Conservation (phyloP, 2,888 invertebrate genomes). For the Amphipoea oculea region DNA sequence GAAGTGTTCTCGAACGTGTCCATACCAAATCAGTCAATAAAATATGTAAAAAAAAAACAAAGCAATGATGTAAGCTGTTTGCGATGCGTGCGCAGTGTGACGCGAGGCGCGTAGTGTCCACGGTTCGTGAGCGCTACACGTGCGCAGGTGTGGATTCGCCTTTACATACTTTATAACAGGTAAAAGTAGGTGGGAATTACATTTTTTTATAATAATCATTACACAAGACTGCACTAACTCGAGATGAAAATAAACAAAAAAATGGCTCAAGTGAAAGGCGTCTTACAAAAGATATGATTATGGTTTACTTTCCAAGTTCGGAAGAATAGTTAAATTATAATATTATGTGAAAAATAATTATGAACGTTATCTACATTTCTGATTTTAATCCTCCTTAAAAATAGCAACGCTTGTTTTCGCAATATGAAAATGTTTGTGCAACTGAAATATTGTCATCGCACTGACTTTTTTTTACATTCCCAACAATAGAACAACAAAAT, state of each 20-base stretch:
- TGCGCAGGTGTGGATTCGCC: not conserved
- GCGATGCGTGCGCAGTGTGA: not conserved
- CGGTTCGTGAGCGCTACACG: not conserved
- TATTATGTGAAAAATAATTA: not conserved
- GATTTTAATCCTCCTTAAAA: not conserved
- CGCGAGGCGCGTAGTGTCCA: no score
- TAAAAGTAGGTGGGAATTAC: conserved; percentile 34
- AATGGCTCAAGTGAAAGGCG: conserved; percentile 44
- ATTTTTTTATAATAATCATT: conserved; percentile 24
- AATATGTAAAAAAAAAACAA: no score
- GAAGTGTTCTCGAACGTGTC: no score
- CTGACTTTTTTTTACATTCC: conserved; percentile 14
- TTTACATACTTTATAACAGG: not conserved
- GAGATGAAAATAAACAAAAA: conserved; percentile 16
- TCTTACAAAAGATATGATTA: not conserved
- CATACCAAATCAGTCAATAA: no score
- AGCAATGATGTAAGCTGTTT: not conserved
- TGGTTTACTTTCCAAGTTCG: conserved; percentile 30
- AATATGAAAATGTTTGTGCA: not conserved
- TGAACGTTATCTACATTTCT: not conserved
- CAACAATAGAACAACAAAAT: conserved; percentile 23
- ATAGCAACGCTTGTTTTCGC: not conserved
- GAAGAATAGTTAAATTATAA: not conserved
- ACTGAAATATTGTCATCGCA: not conserved
- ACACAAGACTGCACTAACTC: conserved; percentile 32